Evolutionary conservation across 2,797 vertebrate species (phyloP).

Genomic region (Hylomyscus alleni): DNA sequence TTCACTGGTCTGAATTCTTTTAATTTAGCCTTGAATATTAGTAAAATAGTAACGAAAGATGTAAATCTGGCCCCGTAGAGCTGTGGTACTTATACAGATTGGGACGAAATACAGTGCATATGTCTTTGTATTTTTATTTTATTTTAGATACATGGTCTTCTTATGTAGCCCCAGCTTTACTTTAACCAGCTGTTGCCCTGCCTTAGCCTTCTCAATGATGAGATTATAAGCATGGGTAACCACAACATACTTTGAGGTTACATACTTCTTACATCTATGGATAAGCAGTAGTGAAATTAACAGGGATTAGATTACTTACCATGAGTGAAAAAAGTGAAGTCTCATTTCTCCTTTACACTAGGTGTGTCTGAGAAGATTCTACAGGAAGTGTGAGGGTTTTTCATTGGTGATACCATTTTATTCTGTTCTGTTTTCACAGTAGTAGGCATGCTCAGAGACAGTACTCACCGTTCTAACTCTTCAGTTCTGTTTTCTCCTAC

Average conservation of each 20-base stretch:
- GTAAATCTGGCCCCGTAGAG: background rate
- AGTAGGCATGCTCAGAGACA: background rate
- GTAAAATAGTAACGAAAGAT: background rate
- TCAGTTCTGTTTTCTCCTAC: background rate
- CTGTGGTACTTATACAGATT: background rate
- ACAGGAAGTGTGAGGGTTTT: background rate
- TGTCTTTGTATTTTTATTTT: background rate
- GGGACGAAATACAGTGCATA: background rate
- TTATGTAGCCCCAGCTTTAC: background rate
- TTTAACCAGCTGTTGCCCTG: background rate
- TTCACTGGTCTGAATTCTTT: slow-evolving; percentile 30
- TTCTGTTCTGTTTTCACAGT: slow-evolving; percentile 1
- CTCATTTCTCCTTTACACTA: background rate
- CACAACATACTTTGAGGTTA: background rate
- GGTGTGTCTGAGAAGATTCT: background rate
- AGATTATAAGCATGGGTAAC: background rate
- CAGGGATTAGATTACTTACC: background rate
- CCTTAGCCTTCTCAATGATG: too few species aligned
- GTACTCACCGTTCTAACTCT: background rate
- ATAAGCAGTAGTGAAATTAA: background rate
- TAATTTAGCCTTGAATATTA: background rate
- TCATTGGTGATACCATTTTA: background rate
- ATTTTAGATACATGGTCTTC: background rate
- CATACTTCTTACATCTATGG: background rate
- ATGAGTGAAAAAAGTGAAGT: background rate